Evolutionary conservation across 1,140 invertebrate species (phyloP).

Genomic region (Zaprionus ornatus): DNA sequence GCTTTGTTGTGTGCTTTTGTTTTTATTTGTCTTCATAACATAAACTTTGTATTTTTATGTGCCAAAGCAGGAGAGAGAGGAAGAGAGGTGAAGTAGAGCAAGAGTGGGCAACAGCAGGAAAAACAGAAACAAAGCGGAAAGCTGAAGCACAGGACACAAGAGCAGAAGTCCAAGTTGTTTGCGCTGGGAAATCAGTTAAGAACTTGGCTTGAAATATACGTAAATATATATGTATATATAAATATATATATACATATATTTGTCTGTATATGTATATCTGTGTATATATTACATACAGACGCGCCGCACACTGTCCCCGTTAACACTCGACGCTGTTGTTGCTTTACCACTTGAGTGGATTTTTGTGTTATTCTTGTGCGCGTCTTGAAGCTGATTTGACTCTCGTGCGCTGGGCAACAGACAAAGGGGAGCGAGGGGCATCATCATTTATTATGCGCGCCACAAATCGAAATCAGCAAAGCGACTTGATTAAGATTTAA

Average conservation of each 20-base stretch:
- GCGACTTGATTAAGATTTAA: conserved; percentile 81
- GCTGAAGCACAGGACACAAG: conserved; percentile 18
- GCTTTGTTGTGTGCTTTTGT: conserved; percentile 68
- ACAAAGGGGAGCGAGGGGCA: background rate
- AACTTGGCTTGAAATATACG: conserved; percentile 54
- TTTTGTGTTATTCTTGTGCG: conserved; percentile 76
- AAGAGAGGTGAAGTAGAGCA: conserved; percentile 17
- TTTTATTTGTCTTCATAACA: conserved; percentile 82
- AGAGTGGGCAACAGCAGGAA: conserved; percentile 4
- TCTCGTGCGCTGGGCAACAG: conserved; percentile 1
- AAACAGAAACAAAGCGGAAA: background rate
- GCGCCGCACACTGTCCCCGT: conserved; percentile 61
- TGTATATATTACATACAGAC: conserved; percentile 17
- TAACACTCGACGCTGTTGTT: conserved; percentile 50
- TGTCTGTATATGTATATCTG: conserved; percentile 13
- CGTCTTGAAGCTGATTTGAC: conserved; percentile 64
- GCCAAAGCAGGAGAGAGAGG: conserved; percentile 44
- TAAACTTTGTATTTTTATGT: conserved; percentile 81
- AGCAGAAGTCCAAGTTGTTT: conserved; percentile 71
- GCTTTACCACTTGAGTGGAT: conserved; percentile 81
- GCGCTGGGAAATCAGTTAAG: conserved; percentile 80
- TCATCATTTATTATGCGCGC: conserved; percentile 76
- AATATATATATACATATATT: conserved; percentile 18
- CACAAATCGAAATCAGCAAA: conserved; percentile 80
- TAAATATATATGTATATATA: conserved; percentile 4